Base-by-base conservation (phyloP, 2,888 invertebrate genomes). In the Celastrina argiolus region DNA sequence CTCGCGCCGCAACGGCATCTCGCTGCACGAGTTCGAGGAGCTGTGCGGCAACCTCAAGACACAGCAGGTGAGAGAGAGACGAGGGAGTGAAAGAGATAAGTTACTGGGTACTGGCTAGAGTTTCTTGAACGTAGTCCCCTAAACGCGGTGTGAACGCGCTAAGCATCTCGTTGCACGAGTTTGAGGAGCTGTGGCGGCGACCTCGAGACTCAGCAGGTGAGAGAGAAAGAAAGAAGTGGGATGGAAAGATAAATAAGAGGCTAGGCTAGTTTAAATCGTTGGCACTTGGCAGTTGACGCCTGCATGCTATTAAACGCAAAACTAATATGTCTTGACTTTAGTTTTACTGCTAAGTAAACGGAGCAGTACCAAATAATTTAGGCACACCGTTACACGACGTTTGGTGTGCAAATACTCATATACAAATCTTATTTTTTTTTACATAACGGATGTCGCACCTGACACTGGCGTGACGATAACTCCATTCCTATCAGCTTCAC, bases 11-110 rank as follows among this genome's bases (percentile, higher is more conserved):
- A 97, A 97, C 66, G 95, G 95, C 81, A 91, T 99, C 71, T 95
- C 96, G 26, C 95, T 97, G 79, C 93, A 94, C 12, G 98, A 99
- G 88, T 99, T 99, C 81, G 96, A 97, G 87, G 94, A 95, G 87
- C 91, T 99, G 16, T 98, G 97, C 86, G 93, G 94, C 67, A 96
- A 97, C 75, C 92, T 99, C 67, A 96, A 97, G 83, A 95, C 97
- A 45, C 96, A 96, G 83, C 98, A 98, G 92, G 93, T 89, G 18
- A 45, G 45, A 18, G 45, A 45, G 10, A 18, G 16, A 45, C 18
- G 18, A 45, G 7, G 18, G 42, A 6, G n/a, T 7, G 16, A 42
- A 16, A 16, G 42, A 42, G n/a, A n/a, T n/a, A n/a, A n/a, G n/a
- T n/a, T n/a, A n/a, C n/a, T n/a, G n/a, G n/a, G n/a, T n/a, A n/a